Evolutionary conservation across 2,797 vertebrate genomes (phyloP), one percentile per base, ranked within the genome.

Genomic region (Parauchenoglanis ngamensis): DNA sequence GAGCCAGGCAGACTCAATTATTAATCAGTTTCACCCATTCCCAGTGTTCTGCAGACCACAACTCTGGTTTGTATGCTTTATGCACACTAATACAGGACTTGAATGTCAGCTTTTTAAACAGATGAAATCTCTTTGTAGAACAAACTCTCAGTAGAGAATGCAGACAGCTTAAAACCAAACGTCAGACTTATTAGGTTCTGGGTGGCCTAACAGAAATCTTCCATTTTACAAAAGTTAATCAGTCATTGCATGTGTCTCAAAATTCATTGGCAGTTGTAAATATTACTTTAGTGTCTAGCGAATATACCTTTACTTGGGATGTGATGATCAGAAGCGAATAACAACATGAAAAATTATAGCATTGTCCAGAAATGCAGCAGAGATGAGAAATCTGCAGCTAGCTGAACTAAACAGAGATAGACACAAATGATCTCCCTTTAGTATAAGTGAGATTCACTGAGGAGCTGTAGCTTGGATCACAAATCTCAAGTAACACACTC

Each of bases 21-120:
- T 49, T 83, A 86, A 73, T 61, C 40, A 35, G 65, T 52, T 59
- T 31, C 40, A 72, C 73, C 23, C 35, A 25, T 57, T 86, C 49
- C 49, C 8, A 57, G 49, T 70, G 49, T 68, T 61, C 65, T 80
- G n/a, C 25, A 80, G 15, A 72, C 63, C 65, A 85, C 57, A 68
- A 80, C 61, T 49, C 67, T 82, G n/a, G 61, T 21, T 31, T 82
- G 61, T 21, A 63, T 46, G 59, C 79, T 61, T 61, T 80, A 61
- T 82, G 23, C 25, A 54, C 81, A 67, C 28, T 31, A 68, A 68
- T 52, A 83, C 11, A 54, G 17, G 28, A 68, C n/a, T 31, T 82
- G 61, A 67, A 67, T 52, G 46, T 35, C 81, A 54, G 81, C 11
- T 83, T 83, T 82, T n/a, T 19, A 54, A 68, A 83, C 81, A 68